Base-by-base conservation (phyloP, 2,888 invertebrate genomes). In the Pachycephus smyrnensis region DNA sequence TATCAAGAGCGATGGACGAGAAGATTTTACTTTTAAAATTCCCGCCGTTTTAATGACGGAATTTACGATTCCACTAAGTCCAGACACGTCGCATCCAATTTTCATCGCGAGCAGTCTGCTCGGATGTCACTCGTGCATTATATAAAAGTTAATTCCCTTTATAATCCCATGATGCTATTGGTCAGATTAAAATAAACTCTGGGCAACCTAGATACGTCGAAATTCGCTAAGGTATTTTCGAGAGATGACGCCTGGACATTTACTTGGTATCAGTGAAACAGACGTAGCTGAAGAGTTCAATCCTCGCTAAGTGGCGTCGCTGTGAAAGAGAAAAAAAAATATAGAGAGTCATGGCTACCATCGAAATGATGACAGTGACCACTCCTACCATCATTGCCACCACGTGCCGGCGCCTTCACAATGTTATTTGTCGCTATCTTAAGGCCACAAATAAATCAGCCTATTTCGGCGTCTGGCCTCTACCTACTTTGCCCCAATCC, bases 81-180 rank as follows among this genome's bases (percentile, higher is more conserved):
- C 55, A 55, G 55, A 55, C 55, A 55, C 55, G 55, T 55, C 55
- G 55, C 4, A 55, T 55, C 55, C 55, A 71, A 71, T 71, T 71
- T 71, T 71, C 71, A 71, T 33, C n/a, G 32, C 31, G 30, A 71
- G 12, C 32, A 11, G 33, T 33, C 23, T 71, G 74, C 33, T 36
- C 23, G 36, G 11, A 12, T 36, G n/a, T 12, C n/a, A 32, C 15
- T n/a, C 12, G 74, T 55, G 69, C 68, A 78, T 83, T 83, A 80
- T 73, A 80, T 81, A 83, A 83, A 83, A 77, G 79, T 77, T 78
- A n/a, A 78, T 76, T 71, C 73, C 73, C 73, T 76, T 83, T 75
- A 79, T 83, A 78, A 83, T 83, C 78, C 80, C 75, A 80, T 79
- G 83, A 83, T 23, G 71, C 71, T 31, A 33, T 32, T 33, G 71